These are phyloP conservation scores for Delphinapterus leucas DNA, from an alignment of 2,113 vertebrate species.

Conservation along the genomic window DNA sequence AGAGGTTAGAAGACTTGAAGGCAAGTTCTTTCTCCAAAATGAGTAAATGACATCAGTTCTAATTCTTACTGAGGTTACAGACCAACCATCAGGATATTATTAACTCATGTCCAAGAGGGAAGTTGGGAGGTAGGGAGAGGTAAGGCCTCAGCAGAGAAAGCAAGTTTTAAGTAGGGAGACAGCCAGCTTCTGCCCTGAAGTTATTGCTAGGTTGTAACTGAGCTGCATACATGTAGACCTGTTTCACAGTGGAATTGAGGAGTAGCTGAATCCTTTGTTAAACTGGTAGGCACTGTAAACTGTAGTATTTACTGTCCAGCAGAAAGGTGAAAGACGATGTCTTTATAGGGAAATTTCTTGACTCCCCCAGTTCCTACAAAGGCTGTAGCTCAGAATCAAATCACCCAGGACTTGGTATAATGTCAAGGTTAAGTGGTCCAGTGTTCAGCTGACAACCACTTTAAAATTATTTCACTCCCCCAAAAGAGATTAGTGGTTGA, in stretches of 20 bases:
- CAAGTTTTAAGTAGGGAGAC: not conserved
- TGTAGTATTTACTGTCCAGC: slow-evolving; percentile 8
- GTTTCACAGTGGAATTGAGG: slow-evolving; percentile 73
- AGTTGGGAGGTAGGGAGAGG: not conserved
- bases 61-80: slow-evolving; percentile 25
- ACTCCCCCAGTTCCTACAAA: slow-evolving; percentile 28
- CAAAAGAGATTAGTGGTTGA: not conserved
- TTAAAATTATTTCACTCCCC: not conserved
- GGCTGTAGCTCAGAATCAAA: slow-evolving; percentile 14
- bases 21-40: slow-evolving; percentile 47
- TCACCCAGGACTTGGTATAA: not conserved
- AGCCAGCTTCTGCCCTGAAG: slow-evolving; percentile 62
- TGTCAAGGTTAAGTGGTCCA: not conserved
- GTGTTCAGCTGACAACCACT: not conserved
- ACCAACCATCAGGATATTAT: not conserved
- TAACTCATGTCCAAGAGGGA: not conserved
- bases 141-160: slow-evolving; percentile 58
- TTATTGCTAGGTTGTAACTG: slow-evolving; percentile 36
- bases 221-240: slow-evolving; percentile 7
- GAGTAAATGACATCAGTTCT: slow-evolving; percentile 6
- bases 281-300: slow-evolving; percentile 45
- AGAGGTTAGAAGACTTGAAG: slow-evolving; percentile 30
- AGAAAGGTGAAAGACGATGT: not conserved
- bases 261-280: not conserved
- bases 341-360: slow-evolving; percentile 9